A percentile compares a stretch with the other conserved stretches of the same genome.
phyloP scores from a whole-genome alignment of 64 coral and sea anemone species.

The Porites australiensis region DNA sequence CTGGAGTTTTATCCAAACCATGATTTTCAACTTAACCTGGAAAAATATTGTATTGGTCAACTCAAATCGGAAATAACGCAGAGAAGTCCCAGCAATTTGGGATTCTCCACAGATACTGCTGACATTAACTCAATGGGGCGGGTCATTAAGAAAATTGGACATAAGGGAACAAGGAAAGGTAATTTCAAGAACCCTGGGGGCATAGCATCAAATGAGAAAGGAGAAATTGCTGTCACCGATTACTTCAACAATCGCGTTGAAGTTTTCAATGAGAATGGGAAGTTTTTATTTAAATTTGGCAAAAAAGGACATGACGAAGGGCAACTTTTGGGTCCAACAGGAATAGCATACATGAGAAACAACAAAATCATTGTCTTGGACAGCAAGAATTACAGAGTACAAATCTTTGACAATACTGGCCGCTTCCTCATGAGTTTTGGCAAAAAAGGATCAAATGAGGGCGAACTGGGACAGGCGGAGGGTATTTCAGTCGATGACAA shows the following conservation, averaged over 20 bases:
- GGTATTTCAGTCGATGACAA: slow-evolving; percentile 72
- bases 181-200: slow-evolving; percentile 87
- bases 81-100: not conserved
- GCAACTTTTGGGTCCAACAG: slow-evolving; percentile 79
- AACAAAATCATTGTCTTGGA: slow-evolving; percentile 86
- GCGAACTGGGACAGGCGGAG: slow-evolving; percentile 84
- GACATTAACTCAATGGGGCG: slow-evolving; percentile 37
- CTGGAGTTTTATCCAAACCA: slow-evolving; percentile 75
- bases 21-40: slow-evolving; percentile 32
- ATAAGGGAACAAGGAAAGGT: slow-evolving; percentile 80
- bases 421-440: slow-evolving; percentile 79
- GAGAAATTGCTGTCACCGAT: slow-evolving; percentile 82
- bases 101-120: not conserved
- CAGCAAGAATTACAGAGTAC: slow-evolving; percentile 83
- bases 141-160: slow-evolving; percentile 89
- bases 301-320: slow-evolving; percentile 77
- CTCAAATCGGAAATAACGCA: slow-evolving; percentile 60
- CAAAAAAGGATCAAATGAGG: slow-evolving; percentile 61
- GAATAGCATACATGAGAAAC: slow-evolving; percentile 68
- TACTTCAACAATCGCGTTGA: slow-evolving; percentile 92
- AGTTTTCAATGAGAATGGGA: slow-evolving; percentile 78
- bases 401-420: slow-evolving; percentile 84
- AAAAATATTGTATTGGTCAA: slow-evolving; percentile 57
- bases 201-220: slow-evolving; percentile 70
- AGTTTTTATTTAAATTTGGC: slow-evolving; percentile 90